phyloP scores from a whole-genome alignment of 2,888 invertebrate species.

The Carpatolechia fugitivella region DNA sequence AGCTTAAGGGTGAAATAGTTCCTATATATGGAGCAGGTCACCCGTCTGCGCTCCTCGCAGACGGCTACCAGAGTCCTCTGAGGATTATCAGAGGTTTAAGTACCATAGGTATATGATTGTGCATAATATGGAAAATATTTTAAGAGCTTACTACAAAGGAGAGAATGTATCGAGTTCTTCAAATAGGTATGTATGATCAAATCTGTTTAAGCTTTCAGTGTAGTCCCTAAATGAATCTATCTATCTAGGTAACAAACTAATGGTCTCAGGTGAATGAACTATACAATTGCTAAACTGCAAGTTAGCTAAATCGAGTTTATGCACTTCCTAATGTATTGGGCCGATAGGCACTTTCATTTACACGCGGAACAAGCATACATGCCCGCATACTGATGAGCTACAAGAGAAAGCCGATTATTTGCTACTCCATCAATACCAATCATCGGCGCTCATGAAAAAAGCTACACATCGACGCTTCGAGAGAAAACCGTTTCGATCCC shows the following conservation, averaged over 20 bases:
- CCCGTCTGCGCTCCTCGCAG: too few species aligned
- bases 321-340: constrained; percentile 39
- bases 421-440: constrained; percentile 13
- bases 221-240: too few species aligned
- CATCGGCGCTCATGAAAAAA: constrained; percentile 13
- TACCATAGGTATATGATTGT: too few species aligned
- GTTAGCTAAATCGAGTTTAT: constrained; percentile 18
- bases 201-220: too few species aligned
- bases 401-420: constrained; percentile 51
- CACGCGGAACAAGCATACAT: constrained; percentile 55
- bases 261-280: constrained; percentile 8
- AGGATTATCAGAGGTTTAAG: too few species aligned
- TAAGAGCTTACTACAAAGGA: too few species aligned
- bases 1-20: too few species aligned
- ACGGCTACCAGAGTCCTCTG: too few species aligned
- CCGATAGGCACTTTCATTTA: constrained; percentile 59
- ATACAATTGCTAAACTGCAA: not conserved
- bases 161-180: too few species aligned
- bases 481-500: constrained; percentile 11
- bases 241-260: not conserved
- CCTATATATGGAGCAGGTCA: too few species aligned
- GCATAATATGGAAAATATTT: too few species aligned
- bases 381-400: constrained; percentile 60
- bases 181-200: too few species aligned
- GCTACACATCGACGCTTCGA: not conserved